These are phyloP conservation scores for Jordanella pulchra DNA, from an alignment of 2,797 vertebrate species.

Conservation along the genomic window DNA sequence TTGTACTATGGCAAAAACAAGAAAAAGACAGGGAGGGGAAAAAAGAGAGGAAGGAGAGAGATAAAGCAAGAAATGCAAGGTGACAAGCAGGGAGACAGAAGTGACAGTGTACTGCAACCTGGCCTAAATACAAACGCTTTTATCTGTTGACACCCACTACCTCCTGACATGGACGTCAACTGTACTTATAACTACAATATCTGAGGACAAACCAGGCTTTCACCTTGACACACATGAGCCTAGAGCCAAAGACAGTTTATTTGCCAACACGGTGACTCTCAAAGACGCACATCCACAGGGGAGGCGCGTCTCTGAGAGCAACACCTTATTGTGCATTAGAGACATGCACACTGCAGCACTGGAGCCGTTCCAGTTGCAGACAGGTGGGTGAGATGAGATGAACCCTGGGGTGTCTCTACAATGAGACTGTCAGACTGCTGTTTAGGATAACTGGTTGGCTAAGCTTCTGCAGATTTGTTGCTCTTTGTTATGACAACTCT, in stretches of 20 bases:
- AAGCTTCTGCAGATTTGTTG: slow-evolving; percentile 34
- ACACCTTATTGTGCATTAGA: slow-evolving; percentile 32
- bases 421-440: slow-evolving; percentile 50
- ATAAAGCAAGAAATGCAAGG: slow-evolving; percentile 63
- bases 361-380: slow-evolving; percentile 51
- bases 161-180: slow-evolving; percentile 71
- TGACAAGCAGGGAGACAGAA: slow-evolving; percentile 63
- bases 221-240: slow-evolving; percentile 46
- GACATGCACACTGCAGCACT: slow-evolving; percentile 19
- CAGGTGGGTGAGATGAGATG: slow-evolving; percentile 52
- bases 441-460: slow-evolving; percentile 46
- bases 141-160: slow-evolving; percentile 75
- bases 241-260: slow-evolving; percentile 39
- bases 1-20: slow-evolving; percentile 23
- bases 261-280: slow-evolving; percentile 22
- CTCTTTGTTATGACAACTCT: slow-evolving; percentile 53
- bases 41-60: slow-evolving; percentile 38
- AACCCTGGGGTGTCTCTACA: slow-evolving; percentile 53
- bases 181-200: slow-evolving; percentile 72
- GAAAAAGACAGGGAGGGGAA: slow-evolving; percentile 8
- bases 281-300: slow-evolving; percentile 11
- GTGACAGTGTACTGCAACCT: slow-evolving; percentile 57
- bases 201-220: slow-evolving; percentile 52
- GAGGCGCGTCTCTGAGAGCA: slow-evolving; percentile 17
- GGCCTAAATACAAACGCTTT: slow-evolving; percentile 72